These are phyloP conservation scores for Barbus barbus DNA, from an alignment of 2,113 vertebrate species.

Conservation along the genomic window DNA sequence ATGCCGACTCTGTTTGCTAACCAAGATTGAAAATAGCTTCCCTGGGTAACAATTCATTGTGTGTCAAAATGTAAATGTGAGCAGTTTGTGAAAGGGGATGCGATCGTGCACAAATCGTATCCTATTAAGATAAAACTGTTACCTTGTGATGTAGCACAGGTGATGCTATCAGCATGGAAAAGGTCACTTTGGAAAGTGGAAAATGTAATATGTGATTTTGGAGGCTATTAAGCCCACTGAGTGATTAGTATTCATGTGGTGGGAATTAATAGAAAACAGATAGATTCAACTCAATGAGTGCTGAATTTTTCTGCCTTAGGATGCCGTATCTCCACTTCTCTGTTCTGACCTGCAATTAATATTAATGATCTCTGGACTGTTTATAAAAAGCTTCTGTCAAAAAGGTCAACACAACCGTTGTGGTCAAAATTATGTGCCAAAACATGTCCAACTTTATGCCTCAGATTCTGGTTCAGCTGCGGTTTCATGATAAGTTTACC, in stretches of 20 bases:
- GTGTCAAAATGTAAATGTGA: slow-evolving; percentile 51
- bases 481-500: background rate
- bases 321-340: slow-evolving; percentile 66
- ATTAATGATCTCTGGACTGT: slow-evolving; percentile 66
- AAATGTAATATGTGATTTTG: slow-evolving; percentile 75
- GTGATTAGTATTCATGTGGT: slow-evolving; percentile 78
- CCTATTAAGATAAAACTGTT: slow-evolving; percentile 59
- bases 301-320: slow-evolving; percentile 69
- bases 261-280: slow-evolving; percentile 74
- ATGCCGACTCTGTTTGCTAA: slow-evolving; percentile 53
- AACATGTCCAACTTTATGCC: background rate
- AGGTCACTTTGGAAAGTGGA: slow-evolving; percentile 76
- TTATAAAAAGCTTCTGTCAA: slow-evolving; percentile 62
- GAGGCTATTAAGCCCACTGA: slow-evolving; percentile 71
- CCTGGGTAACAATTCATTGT: slow-evolving; percentile 49
- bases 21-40: slow-evolving; percentile 57
- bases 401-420: slow-evolving; percentile 33
- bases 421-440: background rate
- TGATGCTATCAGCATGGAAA: slow-evolving; percentile 73
- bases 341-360: slow-evolving; percentile 67
- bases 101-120: slow-evolving; percentile 26
- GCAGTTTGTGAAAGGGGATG: slow-evolving; percentile 31
- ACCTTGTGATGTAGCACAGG: slow-evolving; percentile 72
- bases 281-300: slow-evolving; percentile 74
- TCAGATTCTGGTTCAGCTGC: background rate